Evolutionary conservation across 30 jellyfish, hydroid and myxozoan species (phyloP).

Genomic region (Hydractinia symbiolongicarpus): DNA sequence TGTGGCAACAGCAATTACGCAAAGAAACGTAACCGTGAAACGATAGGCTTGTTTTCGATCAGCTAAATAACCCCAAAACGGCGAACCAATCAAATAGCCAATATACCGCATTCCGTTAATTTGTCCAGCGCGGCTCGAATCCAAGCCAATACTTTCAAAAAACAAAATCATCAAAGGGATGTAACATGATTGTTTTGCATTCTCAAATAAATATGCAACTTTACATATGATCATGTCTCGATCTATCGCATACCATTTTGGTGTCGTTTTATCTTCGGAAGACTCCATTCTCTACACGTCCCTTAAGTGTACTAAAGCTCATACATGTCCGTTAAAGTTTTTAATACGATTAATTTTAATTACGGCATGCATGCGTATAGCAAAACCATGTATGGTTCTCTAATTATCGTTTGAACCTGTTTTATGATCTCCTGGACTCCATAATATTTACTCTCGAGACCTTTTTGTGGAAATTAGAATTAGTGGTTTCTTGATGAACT

Average conservation of each 20-base stretch:
- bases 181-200: conserved; percentile 5
- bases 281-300: too few species aligned
- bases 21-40: conserved; percentile 29
- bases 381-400: too few species aligned
- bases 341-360: too few species aligned
- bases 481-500: too few species aligned
- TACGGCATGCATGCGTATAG: too few species aligned
- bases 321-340: too few species aligned
- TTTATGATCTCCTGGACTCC: too few species aligned
- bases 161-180: conserved; percentile 59
- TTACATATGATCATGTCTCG: background rate
- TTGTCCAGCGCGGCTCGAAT: conserved; percentile 61
- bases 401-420: too few species aligned
- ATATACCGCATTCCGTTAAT: conserved; percentile 50
- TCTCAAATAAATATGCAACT: background rate
- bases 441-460: too few species aligned
- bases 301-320: too few species aligned
- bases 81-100: conserved; percentile 59
- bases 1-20: conserved; percentile 35
- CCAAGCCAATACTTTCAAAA: conserved; percentile 54
- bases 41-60: conserved; percentile 54
- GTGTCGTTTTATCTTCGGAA: too few species aligned
- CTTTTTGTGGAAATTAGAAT: too few species aligned
- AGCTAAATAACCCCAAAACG: conserved; percentile 66
- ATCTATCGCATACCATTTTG: background rate